Evolutionary conservation across 2,797 vertebrate genomes (phyloP).

Genomic region (Cyclopterus lumpus): DNA sequence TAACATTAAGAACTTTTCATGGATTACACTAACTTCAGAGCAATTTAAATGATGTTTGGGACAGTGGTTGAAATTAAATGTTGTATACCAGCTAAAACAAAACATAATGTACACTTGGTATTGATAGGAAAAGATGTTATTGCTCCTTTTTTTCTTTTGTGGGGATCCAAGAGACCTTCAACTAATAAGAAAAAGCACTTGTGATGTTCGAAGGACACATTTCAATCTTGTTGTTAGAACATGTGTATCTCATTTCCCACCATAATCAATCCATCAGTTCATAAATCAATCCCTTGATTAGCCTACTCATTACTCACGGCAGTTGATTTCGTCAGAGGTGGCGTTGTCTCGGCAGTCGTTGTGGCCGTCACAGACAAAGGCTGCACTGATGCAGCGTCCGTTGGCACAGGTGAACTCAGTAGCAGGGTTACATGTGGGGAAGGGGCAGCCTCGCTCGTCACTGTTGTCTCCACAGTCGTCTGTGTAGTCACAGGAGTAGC

Average conservation of each 20-base stretch:
- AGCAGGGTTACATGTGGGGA: conserved; percentile 87
- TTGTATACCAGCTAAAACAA: too few species aligned
- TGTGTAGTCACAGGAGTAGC: conserved; percentile 90
- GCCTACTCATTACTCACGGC: conserved; percentile 85
- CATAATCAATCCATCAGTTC: background rate
- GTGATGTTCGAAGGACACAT: background rate
- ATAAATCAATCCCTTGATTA: background rate
- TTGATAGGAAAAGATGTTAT: too few species aligned
- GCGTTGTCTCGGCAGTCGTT: conserved; percentile 92
- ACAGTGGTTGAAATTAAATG: too few species aligned
- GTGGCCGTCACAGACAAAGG: conserved; percentile 89
- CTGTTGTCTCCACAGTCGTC: conserved; percentile 94
- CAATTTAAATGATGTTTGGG: too few species aligned
- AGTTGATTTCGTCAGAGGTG: conserved; percentile 93
- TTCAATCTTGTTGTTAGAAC: background rate
- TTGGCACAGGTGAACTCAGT: conserved; percentile 90
- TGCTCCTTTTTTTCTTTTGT: too few species aligned
- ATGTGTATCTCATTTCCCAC: background rate
- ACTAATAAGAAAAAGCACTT: background rate
- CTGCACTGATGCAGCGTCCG: conserved; percentile 88
- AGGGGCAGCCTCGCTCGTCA: conserved; percentile 89
- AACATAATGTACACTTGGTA: too few species aligned
- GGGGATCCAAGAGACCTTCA: background rate
- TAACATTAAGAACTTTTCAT: too few species aligned
- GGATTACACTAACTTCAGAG: too few species aligned